phyloP scores from a whole-genome alignment of 2,797 vertebrate genomes.

The Gobio occitaniae region DNA sequence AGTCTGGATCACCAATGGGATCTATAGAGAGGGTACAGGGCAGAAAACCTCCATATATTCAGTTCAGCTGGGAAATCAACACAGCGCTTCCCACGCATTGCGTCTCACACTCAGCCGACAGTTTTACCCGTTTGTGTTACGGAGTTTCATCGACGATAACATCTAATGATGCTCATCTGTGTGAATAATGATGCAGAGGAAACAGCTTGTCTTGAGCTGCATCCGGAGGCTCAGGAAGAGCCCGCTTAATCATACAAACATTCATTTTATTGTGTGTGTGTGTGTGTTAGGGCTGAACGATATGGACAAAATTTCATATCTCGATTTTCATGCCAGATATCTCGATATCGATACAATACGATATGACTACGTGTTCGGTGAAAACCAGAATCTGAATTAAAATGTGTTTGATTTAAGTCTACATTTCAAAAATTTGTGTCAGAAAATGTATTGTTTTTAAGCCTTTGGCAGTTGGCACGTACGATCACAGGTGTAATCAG shows the following conservation, averaged over 20 bases:
- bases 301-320: too few species aligned
- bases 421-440: too few species aligned
- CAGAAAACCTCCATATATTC: constrained; percentile 48
- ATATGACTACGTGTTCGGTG: too few species aligned
- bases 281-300: too few species aligned
- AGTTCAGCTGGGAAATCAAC: constrained; percentile 52
- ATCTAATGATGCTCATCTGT: constrained; percentile 60
- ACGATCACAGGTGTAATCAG: too few species aligned
- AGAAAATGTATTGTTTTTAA: too few species aligned
- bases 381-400: too few species aligned
- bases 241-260: constrained; percentile 41
- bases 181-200: constrained; percentile 47
- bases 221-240: constrained; percentile 22
- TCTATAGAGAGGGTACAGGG: constrained; percentile 35
- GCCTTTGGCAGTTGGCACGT: too few species aligned
- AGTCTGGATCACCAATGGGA: background rate
- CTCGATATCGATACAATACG: too few species aligned
- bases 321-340: too few species aligned
- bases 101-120: constrained; percentile 23
- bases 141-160: constrained; percentile 53
- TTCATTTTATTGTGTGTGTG: constrained; percentile 20
- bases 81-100: constrained; percentile 33
- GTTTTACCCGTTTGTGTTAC: constrained; percentile 44
- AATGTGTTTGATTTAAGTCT: too few species aligned
- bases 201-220: constrained; percentile 45